These are phyloP conservation scores for Caenorhabditis drosophilae DNA, from an alignment of 2,888 invertebrate genomes.

Conservation along the genomic window DNA sequence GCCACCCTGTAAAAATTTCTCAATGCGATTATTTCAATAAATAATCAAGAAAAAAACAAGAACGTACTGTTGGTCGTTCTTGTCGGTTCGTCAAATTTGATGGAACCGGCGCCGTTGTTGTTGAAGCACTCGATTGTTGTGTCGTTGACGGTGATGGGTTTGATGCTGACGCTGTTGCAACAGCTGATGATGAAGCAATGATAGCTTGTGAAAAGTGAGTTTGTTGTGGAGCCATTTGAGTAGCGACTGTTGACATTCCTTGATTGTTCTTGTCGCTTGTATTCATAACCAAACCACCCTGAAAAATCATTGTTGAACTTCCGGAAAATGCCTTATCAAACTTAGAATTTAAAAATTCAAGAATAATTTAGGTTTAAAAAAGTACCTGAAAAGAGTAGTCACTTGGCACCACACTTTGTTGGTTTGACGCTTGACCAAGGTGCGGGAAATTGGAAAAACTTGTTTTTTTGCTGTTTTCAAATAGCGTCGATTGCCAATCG, in stretches of 20 bases:
- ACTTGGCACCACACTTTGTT: background rate
- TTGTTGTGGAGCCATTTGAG: slow-evolving; percentile 38
- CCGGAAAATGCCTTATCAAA: too few relatives aligned
- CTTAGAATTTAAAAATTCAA: too few relatives aligned
- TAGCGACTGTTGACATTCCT: slow-evolving; percentile 37
- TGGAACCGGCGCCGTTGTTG: too few relatives aligned
- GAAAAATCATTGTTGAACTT: too few relatives aligned
- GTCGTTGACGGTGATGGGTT: slow-evolving; percentile 23
- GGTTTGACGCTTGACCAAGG: background rate
- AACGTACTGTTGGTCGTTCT: slow-evolving; percentile 16
- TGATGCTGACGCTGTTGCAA: slow-evolving; percentile 25
- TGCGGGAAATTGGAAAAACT: slow-evolving; percentile 27
- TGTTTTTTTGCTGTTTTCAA: slow-evolving; percentile 27
- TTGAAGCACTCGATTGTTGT: slow-evolving; percentile 9
- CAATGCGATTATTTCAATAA: too few relatives aligned
- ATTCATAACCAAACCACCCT: slow-evolving; percentile 55
- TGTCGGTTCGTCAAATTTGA: too few relatives aligned
- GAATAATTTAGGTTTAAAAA: background rate
- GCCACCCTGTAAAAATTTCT: slow-evolving; percentile 33
- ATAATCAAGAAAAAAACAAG: background rate
- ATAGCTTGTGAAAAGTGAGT: slow-evolving; percentile 32
- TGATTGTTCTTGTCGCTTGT: slow-evolving; percentile 37
- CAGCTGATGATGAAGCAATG: slow-evolving; percentile 25
- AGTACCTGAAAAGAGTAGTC: background rate
- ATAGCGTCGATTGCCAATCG: slow-evolving; percentile 34